Conservation (phyloP, 2,888 invertebrate genomes). For the Pecten maximus region DNA sequence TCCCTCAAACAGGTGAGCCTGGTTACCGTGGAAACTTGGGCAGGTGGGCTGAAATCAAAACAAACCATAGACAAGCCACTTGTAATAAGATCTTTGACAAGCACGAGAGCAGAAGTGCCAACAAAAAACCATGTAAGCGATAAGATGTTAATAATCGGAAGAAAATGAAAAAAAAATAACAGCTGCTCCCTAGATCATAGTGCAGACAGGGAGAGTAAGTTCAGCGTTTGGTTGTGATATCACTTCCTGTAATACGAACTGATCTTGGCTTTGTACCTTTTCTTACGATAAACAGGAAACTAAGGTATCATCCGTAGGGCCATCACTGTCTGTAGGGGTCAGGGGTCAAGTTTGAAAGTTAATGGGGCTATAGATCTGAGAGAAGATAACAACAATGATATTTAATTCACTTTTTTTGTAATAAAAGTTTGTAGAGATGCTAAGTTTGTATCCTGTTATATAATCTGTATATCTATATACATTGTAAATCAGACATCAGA, state of each 20-base stretch:
- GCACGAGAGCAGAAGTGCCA: neutral
- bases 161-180: neutral
- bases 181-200: neutral
- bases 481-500: too few relatives aligned
- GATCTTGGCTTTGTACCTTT: neutral
- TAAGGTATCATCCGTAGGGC: neutral
- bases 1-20: neutral
- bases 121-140: neutral
- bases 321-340: neutral
- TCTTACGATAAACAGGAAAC: neutral
- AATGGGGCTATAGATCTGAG: neutral
- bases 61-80: neutral
- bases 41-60: slow-evolving; percentile 1
- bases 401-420: neutral
- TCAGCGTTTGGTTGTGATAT: neutral
- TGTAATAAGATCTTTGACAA: neutral
- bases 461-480: too few relatives aligned
- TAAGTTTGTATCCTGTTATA: too few relatives aligned
- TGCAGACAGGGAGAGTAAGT: neutral
- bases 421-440: neutral
- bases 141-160: neutral
- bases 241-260: neutral
- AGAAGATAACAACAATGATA: neutral
- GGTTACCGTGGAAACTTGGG: neutral
- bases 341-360: slow-evolving; percentile 8